These are phyloP conservation scores for Arnoldichthys spilopterus DNA, from an alignment of 2,797 vertebrate genomes.

Conservation along the genomic window DNA sequence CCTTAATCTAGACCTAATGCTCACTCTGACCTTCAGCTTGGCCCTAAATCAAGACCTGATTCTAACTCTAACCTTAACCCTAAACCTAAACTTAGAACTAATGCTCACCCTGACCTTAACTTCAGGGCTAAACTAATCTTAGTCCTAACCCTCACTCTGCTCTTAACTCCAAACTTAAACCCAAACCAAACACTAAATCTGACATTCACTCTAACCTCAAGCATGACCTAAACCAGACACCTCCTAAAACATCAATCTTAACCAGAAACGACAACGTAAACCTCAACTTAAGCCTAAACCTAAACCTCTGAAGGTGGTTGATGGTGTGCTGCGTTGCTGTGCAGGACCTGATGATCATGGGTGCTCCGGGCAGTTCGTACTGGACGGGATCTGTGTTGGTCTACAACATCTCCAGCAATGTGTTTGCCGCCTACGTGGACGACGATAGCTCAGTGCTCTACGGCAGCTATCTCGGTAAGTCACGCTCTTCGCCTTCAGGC, in stretches of 20 bases:
- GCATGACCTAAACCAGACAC: too few relatives aligned
- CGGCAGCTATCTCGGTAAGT: slow-evolving; percentile 93
- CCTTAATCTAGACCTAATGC: not conserved
- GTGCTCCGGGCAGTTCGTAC: slow-evolving; percentile 91
- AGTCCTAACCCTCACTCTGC: not conserved
- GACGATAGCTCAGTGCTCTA: slow-evolving; percentile 80
- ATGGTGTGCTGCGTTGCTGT: slow-evolving; percentile 24
- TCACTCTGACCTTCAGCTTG: not conserved
- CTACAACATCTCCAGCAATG: slow-evolving; percentile 81
- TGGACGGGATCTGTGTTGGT: slow-evolving; percentile 95
- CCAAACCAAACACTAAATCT: not conserved
- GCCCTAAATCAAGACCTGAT: not conserved
- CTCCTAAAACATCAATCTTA: too few relatives aligned
- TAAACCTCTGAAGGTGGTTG: not conserved
- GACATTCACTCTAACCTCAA: not conserved
- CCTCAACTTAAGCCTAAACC: not conserved
- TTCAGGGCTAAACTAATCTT: not conserved
- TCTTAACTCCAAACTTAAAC: not conserved
- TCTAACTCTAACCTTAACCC: not conserved
- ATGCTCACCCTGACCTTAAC: not conserved
- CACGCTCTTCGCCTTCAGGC: too few relatives aligned
- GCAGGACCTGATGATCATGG: slow-evolving; percentile 95
- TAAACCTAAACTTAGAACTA: not conserved
- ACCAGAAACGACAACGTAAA: too few relatives aligned
- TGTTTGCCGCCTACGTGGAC: slow-evolving; percentile 81